Conservation (phyloP, 2,113 vertebrate genomes). For the Noctilio leporinus region DNA sequence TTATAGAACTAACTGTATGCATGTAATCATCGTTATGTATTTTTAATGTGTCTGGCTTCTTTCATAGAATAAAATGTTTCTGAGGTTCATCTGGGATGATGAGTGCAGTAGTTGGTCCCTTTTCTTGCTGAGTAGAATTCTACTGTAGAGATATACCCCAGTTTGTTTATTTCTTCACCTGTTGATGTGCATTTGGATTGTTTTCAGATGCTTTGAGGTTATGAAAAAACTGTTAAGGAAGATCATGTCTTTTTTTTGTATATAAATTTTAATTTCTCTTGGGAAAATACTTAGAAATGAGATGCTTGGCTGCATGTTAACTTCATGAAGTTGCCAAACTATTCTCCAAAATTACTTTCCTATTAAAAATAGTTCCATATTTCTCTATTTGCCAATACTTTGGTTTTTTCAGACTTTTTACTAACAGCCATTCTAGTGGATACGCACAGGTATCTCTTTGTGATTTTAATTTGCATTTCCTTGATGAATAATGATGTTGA, state of each 20-base stretch:
- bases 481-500: neutral
- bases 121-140: neutral
- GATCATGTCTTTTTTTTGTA: neutral
- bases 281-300: neutral
- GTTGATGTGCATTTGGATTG: neutral
- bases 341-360: neutral
- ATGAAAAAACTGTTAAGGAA: neutral
- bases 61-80: neutral
- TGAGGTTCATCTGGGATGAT: neutral
- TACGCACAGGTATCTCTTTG: neutral
- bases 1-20: neutral
- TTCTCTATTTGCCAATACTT: neutral
- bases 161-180: neutral
- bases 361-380: neutral
- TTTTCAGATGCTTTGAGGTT: neutral
- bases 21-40: neutral
- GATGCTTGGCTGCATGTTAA: neutral
- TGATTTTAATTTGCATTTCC: neutral
- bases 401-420: neutral
- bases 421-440: neutral
- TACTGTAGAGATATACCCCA: neutral
- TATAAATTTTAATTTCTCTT: neutral
- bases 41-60: neutral
- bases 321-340: neutral
- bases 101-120: neutral